Conservation (phyloP, 2,113 vertebrate species). For the Mormyrus lacerda region DNA sequence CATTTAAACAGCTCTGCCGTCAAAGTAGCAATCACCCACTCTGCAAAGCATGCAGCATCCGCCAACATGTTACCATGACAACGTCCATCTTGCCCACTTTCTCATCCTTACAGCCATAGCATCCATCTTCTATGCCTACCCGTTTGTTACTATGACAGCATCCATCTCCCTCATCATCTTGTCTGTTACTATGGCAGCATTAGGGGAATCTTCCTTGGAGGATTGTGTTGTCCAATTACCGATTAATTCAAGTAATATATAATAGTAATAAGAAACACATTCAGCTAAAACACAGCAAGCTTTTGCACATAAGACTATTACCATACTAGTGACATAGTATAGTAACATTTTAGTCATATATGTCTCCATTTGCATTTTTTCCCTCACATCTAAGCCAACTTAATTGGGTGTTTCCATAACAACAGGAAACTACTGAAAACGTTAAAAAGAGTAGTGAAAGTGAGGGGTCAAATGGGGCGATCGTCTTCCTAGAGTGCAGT, state of each 20-base stretch:
- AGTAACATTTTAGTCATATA: not conserved
- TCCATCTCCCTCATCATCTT: constrained; percentile 8
- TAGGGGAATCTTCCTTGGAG: not conserved
- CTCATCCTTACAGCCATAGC: not conserved
- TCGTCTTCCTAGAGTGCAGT: not conserved
- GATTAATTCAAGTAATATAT: not conserved
- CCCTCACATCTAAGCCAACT: not conserved
- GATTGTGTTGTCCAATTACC: not conserved
- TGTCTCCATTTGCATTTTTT: not conserved
- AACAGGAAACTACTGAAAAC: constrained; percentile 27
- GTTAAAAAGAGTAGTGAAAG: constrained; percentile 34
- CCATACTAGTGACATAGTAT: not conserved
- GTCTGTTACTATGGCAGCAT: constrained; percentile 6
- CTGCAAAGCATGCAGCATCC: not conserved
- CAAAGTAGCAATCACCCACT: not conserved
- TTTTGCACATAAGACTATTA: not conserved
- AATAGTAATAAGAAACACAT: not conserved
- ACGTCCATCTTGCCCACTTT: not conserved
- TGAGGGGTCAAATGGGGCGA: constrained; percentile 58
- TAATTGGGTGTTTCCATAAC: constrained; percentile 43
- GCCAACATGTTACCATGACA: not conserved
- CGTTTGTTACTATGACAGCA: constrained; percentile 15
- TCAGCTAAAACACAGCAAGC: not conserved
- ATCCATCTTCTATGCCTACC: not conserved
- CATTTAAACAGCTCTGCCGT: not conserved